A percentile compares a stretch with the other conserved stretches of the same genome.
Evolutionary conservation across 2,113 vertebrate species (phyloP).

Genomic region (Alligator sinensis): DNA sequence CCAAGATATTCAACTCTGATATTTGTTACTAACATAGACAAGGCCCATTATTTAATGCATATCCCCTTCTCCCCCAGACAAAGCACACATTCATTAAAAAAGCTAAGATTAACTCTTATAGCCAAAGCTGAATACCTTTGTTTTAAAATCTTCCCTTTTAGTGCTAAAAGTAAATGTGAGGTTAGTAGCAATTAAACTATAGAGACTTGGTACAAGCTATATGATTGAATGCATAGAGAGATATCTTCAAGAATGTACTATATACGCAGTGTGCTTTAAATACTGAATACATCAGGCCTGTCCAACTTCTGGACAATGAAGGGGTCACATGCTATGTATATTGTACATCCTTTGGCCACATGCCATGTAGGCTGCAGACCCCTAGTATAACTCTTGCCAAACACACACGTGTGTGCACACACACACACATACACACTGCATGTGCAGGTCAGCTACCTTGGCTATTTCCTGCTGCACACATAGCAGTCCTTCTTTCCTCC

Average conservation of each 20-base stretch:
- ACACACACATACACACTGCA: too few relatives aligned
- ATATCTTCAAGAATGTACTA: not conserved
- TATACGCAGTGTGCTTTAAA: not conserved
- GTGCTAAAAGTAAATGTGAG: not conserved
- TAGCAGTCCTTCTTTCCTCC: too few relatives aligned
- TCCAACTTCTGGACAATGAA: too few relatives aligned
- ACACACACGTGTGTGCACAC: too few relatives aligned
- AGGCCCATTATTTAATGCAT: not conserved
- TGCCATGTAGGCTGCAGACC: too few relatives aligned
- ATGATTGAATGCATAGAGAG: not conserved
- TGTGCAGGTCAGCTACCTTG: too few relatives aligned
- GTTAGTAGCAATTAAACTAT: not conserved
- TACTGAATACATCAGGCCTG: not conserved
- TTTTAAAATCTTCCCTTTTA: not conserved
- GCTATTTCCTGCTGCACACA: too few relatives aligned
- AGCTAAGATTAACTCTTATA: not conserved
- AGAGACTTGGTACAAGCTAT: not conserved
- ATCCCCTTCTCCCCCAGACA: not conserved
- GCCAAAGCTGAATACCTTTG: not conserved
- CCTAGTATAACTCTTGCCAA: too few relatives aligned
- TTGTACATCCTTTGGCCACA: too few relatives aligned
- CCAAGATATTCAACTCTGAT: not conserved
- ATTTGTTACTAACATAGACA: rapidly evolving
- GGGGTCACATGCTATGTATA: too few relatives aligned
- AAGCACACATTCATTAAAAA: not conserved